Conservation (phyloP, 2,113 vertebrate genomes). For the Anthoscopus minutus region DNA sequence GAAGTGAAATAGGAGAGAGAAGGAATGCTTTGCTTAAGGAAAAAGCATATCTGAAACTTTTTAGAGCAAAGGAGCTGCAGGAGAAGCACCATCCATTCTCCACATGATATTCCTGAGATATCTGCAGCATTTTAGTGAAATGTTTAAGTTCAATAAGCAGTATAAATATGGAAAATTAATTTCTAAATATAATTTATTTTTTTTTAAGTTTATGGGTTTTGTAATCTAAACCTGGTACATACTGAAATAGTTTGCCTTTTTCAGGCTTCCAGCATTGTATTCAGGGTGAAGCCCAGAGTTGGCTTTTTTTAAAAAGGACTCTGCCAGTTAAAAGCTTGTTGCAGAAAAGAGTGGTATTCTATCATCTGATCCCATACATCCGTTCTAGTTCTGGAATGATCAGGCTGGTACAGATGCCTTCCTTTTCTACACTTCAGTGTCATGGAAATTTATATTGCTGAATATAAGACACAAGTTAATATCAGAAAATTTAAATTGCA, state of each 20-base stretch:
- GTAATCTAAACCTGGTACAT: neutral
- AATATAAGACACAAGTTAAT: neutral
- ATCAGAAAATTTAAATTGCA: neutral
- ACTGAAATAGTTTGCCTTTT: neutral
- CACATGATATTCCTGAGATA: neutral
- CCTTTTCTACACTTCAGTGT: neutral
- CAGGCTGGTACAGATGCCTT: neutral
- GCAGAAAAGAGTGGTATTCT: neutral
- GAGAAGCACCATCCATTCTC: neutral
- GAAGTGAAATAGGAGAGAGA: neutral
- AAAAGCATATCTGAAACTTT: neutral
- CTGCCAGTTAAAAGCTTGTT: neutral
- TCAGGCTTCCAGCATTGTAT: neutral
- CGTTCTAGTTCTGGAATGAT: neutral
- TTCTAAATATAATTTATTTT: neutral
- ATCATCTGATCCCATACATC: neutral
- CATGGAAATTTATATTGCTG: neutral
- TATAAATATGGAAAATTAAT: neutral
- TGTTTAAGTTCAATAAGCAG: neutral
- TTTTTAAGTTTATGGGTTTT: neutral
- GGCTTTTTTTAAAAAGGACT: neutral
- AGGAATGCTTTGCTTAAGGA: neutral
- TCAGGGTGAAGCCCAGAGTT: neutral
- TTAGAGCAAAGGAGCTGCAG: neutral
- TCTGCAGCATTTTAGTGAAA: neutral